Percentiles rank a stretch among this genome's conserved stretches.
phyloP scores from a whole-genome alignment of 2,888 invertebrate species.

The Xylocampa areola region DNA sequence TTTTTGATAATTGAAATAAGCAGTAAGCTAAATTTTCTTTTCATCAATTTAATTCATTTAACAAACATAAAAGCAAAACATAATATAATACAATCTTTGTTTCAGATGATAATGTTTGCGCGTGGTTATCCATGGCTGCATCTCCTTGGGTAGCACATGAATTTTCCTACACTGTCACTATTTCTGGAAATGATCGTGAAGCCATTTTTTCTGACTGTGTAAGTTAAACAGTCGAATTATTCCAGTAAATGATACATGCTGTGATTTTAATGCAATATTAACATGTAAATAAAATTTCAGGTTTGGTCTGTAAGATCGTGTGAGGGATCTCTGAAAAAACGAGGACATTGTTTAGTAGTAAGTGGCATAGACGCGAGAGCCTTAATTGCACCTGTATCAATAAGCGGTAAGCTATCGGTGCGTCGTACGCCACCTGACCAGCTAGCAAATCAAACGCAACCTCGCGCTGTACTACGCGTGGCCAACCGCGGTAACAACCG shows the following conservation, averaged over 20 bases:
- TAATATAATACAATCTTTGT: too few relatives aligned
- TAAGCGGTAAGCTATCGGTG: conserved; percentile 78
- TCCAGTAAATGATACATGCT: neutral
- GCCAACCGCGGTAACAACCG: conserved; percentile 75
- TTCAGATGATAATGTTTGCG: conserved; percentile 75
- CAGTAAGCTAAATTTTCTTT: conserved; percentile 65
- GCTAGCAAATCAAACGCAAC: conserved; percentile 70
- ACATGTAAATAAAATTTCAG: conserved; percentile 57
- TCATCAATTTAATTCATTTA: neutral
- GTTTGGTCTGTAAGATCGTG: conserved; percentile 85
- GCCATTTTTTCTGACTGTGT: conserved; percentile 86
- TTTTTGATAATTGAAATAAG: conserved; percentile 83
- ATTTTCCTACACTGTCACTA: conserved; percentile 81
- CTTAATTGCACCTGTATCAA: conserved; percentile 69
- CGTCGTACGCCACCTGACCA: conserved; percentile 77
- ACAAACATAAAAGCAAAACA: too few relatives aligned
- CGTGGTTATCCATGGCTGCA: conserved; percentile 85
- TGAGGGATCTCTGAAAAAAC: conserved; percentile 83
- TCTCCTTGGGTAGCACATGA: conserved; percentile 81
- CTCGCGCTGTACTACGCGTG: conserved; percentile 82
- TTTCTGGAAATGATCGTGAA: conserved; percentile 85
- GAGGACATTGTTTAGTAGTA: conserved; percentile 79
- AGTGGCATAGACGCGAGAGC: conserved; percentile 76
- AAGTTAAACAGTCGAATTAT: conserved; percentile 58
- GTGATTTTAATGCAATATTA: neutral